phyloP scores from a whole-genome alignment of 1,140 invertebrate species.

The Ephestia elutella region DNA sequence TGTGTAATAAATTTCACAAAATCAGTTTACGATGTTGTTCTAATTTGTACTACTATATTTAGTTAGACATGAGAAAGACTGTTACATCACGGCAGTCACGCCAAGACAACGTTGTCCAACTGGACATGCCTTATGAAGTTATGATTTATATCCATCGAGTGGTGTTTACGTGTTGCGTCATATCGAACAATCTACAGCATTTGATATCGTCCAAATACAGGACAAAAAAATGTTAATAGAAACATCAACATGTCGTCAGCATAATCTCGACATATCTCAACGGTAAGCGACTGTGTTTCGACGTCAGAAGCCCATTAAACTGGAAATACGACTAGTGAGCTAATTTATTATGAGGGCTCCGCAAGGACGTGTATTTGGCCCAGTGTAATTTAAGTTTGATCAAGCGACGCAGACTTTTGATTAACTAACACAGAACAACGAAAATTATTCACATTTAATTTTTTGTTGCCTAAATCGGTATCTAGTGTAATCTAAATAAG shows the following conservation, averaged over 20 bases:
- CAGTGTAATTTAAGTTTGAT: neutral
- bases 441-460: too few relatives aligned
- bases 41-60: neutral
- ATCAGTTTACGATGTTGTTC: neutral
- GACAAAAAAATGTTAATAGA: neutral
- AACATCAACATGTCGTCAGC: neutral
- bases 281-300: neutral
- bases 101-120: neutral
- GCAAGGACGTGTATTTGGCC: neutral
- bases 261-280: neutral
- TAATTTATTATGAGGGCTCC: slow-evolving; percentile 2
- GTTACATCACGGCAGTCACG: neutral
- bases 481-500: too few relatives aligned
- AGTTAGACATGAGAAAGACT: neutral
- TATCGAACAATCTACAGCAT: neutral
- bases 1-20: neutral
- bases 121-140: neutral
- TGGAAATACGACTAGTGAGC: neutral
- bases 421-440: too few relatives aligned
- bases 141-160: neutral
- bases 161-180: neutral
- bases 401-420: too few relatives aligned
- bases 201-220: neutral
- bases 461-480: too few relatives aligned
- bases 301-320: neutral